Evolutionary conservation across 2,113 vertebrate species (phyloP), one percentile per base, ranked within the genome.

Genomic region (Neopipo cinnamomea): DNA sequence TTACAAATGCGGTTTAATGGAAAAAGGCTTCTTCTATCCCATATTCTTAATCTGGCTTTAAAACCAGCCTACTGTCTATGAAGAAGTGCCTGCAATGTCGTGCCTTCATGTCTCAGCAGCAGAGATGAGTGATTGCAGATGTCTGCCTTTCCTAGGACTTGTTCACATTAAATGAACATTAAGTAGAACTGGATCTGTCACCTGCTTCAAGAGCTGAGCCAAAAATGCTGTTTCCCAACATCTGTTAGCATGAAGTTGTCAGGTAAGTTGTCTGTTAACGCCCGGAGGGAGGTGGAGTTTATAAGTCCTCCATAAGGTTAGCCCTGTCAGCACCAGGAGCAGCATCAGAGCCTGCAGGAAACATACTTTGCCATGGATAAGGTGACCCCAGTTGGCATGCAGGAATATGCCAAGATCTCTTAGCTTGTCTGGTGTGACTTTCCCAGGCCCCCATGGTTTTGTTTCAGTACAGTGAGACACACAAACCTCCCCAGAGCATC

Each of bases 181-280:
- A 39, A 65, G 33, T 8, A 67, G 14, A 46, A 42, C 30, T 72
- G 62, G 39, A 72, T 82, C 35, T 0, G 0, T 39, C 1, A 0
- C 23, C 56, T 55, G 15, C 35, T 67, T 47, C 6, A 58, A 47
- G 30, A 50, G 5, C 42, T n/a, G 56, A 82, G 85, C 31, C 56
- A 44, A 71, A 71, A 53, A 55, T 41, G 76, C 33, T 58, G 8
- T 39, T 83, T 91, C 39, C 44, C 35, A 55, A 66, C 18, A 16
- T 24, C 55, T 78, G 41, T 16, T 13, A 52, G 44, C 78, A 25
- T 4, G 19, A 47, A 55, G 30, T 22, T 75, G 17, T 49, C 71
- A 53, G 67, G 67, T 68, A 2, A 56, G 46, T 55, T 86, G 41
- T 9, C 58, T 68, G 21, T 8, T 30, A 24, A 23, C 14, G 16